Base-by-base conservation (phyloP, 2,113 vertebrate genomes). In the Axis porcinus region DNA sequence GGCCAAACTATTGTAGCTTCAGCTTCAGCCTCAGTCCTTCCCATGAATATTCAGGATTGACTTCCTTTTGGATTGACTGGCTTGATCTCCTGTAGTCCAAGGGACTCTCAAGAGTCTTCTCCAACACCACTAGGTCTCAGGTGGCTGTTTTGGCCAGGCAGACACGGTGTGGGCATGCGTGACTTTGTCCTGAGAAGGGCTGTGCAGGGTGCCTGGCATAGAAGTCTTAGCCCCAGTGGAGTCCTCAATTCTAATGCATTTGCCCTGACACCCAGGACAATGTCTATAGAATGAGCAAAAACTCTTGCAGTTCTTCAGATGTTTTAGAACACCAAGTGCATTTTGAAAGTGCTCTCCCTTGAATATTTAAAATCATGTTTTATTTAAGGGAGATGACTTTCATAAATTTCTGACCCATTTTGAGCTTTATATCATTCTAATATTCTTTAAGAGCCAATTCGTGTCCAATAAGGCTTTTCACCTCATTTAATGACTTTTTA, bases 401-500 rank as follows among this genome's bases (percentile, higher is more conserved):
- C 95, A 98, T 98, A 96, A 97, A 96, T 98, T 98, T 97, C 95
- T 97, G 95, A 97, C 89, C 91, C 96, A 98, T 97, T 97, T 98
- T 98, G 97, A 97, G 97, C 91, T 97, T 98, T 97, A 95, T 97
- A 97, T 98, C 97, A 97, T 86, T 97, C 86, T 97, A 97, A 98
- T 98, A 98, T 93, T 96, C 94, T 97, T 98, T 97, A 98, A 98
- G 96, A 98, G 98, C 89, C 92, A 94, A 97, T 97, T 97, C 64
- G 1, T 96, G 95, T 98, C 96, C 96, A 98, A 97, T 97, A 98
- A 97, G 94, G 84, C 74, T 97, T 97, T 98, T 97, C 97, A 97
- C 95, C 96, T 97, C 97, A 57, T 96, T 98, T 98, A 98, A 98
- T 97, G 96, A 97, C 97, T 97, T 97, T 96, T 98, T 93, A 97